Evolutionary conservation across 2,888 invertebrate species (phyloP).

Genomic region (Chaitophorus viminalis): DNA sequence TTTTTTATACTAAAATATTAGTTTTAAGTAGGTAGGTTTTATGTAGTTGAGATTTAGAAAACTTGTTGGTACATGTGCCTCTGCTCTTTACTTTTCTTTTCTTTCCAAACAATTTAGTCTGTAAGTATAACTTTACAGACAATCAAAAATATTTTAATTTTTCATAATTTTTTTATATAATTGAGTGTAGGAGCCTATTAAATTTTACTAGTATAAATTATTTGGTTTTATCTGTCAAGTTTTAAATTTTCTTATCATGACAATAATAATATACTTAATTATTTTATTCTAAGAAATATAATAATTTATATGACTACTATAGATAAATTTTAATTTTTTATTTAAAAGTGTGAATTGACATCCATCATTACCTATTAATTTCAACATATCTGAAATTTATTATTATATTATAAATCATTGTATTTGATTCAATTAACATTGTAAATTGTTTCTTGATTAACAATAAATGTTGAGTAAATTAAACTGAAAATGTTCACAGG

Average conservation of each 20-base stretch:
- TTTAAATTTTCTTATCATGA: neutral
- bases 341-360: too few relatives aligned
- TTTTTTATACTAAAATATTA: neutral
- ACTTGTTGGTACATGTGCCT: neutral
- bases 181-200: too few relatives aligned
- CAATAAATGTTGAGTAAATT: neutral
- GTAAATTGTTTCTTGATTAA: neutral
- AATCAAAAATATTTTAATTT: conserved; percentile 30
- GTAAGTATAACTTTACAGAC: neutral
- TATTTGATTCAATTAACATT: too few relatives aligned
- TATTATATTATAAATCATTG: too few relatives aligned
- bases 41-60: neutral
- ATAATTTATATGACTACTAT: neutral
- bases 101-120: too few relatives aligned
- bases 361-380: neutral
- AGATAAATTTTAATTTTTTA: too few relatives aligned
- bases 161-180: neutral
- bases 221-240: neutral
- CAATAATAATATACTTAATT: neutral
- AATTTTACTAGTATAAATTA: neutral
- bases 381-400: neutral
- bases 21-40: neutral
- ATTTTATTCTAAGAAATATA: neutral
- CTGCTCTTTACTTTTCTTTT: neutral
- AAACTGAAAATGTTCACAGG: neutral